Evolutionary conservation across 2,113 vertebrate genomes (phyloP), one percentile per base, ranked within the genome.

Genomic region (Cairina moschata): DNA sequence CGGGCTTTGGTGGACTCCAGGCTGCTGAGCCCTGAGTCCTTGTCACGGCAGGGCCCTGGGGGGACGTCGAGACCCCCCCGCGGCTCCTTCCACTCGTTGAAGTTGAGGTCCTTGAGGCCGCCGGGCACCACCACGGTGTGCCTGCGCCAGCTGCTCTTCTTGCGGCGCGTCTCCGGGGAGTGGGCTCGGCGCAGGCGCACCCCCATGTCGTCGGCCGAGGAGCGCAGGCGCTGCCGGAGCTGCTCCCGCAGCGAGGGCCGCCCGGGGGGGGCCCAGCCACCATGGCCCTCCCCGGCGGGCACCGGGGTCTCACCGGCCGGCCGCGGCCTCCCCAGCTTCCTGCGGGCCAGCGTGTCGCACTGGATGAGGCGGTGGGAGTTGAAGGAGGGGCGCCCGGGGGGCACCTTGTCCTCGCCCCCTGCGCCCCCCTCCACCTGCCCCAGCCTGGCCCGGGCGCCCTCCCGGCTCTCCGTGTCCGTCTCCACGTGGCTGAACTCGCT

Each of bases 291-390:
- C 0, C 42, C 59, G 3, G 17, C 1, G 59, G 96, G 21, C 11
- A 74, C 97, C 69, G 72, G 60, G 26, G 65, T 59, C 71, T 99
- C 98, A 0, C 97, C 98, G 79, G 56, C 95, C 2, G 16, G 67
- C 86, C 98, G 97, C 40, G 96, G 81, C 23, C 98, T 97, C 2
- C 73, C 91, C 88, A 98, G 96, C 93, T 98, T 98, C 91, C 99
- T 99, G 11, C 99, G 98, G 26, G 99, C 99, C 93, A 99, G 96
- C 2, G 94, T 96, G 97, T 99, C 98, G 6, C 99, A 99, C 95
- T 99, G 99, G 90, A 99, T 99, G 69, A 99, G 98, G 93, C 97
- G 98, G 97, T 99, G 99, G 62, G 99, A 99, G 95, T 96, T 99
- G 97, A 99, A 99, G 69, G 98, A 99, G 1, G 98, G 97, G 78